Evolutionary conservation across 30 jellyfish, hydroid and myxozoan genomes (phyloP).

Genomic region (Catostylus mosaicus): DNA sequence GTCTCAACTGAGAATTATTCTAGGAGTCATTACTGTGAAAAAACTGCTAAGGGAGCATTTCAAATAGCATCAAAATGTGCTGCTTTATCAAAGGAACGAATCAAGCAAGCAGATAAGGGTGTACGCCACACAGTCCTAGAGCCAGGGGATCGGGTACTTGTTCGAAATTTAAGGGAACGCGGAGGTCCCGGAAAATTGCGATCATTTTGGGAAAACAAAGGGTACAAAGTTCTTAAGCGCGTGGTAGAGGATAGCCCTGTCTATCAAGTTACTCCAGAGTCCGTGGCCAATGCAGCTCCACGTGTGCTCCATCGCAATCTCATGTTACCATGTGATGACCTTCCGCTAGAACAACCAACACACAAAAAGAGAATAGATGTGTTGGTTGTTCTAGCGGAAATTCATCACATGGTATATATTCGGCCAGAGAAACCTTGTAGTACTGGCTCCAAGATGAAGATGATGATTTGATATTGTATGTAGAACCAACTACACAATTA

Average conservation of each 20-base stretch:
- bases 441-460: conserved; percentile 1
- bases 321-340: conserved; percentile 9
- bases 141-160: conserved; percentile 22
- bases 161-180: background rate
- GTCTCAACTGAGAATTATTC: conserved; percentile 20
- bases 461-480: background rate
- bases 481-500: conserved; percentile 13
- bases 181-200: conserved; percentile 43
- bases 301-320: conserved; percentile 17
- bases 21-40: conserved; percentile 54
- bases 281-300: background rate
- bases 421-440: conserved; percentile 1
- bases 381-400: conserved; percentile 23
- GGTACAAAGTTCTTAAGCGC: conserved; percentile 23
- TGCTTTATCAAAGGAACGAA: conserved; percentile 7
- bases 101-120: conserved; percentile 16
- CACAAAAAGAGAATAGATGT: background rate
- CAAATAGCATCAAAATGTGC: conserved; percentile 47
- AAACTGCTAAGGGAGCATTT: conserved; percentile 43
- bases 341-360: conserved; percentile 23
- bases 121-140: conserved; percentile 34
- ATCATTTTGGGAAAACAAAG: conserved; percentile 22
- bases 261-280: conserved; percentile 7
- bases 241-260: conserved; percentile 7
- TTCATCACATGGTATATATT: background rate